Conservation (phyloP, 2,888 invertebrate species). For the Brenthis ino region DNA sequence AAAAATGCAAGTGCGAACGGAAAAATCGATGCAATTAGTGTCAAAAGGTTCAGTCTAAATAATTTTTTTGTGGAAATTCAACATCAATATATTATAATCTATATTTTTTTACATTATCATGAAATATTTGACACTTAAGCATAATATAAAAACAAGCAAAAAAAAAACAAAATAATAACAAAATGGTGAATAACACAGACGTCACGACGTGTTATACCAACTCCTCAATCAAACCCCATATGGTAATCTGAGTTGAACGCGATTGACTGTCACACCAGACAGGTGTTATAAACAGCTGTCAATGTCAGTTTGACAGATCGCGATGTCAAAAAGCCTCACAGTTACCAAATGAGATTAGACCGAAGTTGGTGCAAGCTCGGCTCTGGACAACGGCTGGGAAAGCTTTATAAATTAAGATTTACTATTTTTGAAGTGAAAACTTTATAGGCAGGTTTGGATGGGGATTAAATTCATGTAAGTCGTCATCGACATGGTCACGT, state of each 20-base stretch:
- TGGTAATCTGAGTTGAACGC: conserved; percentile 89
- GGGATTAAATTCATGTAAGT: no score
- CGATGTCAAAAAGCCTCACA: conserved; percentile 87
- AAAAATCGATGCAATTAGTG: conserved; percentile 33
- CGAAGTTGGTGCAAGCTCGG: conserved; percentile 81
- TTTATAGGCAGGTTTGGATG: no score
- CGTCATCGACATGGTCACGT: no score
- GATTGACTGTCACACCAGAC: conserved; percentile 43
- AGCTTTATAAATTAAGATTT: conserved; percentile 20
- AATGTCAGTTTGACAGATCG: conserved; percentile 42
- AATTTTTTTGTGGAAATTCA: no score
- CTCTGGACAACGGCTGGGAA: conserved; percentile 46
- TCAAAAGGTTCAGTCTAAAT: conserved; percentile 27
- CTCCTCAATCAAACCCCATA: conserved; percentile 89
- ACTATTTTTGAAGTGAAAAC: conserved; percentile 1
- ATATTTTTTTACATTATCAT: background rate
- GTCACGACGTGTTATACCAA: conserved; percentile 72
- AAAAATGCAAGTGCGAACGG: conserved; percentile 59
- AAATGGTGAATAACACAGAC: conserved; percentile 66
- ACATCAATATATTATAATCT: no score
- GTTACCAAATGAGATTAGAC: conserved; percentile 99
- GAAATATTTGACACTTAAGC: conserved; percentile 30
- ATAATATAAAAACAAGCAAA: conserved; percentile 41
- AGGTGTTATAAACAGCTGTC: conserved; percentile 45
- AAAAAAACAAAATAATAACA: conserved; percentile 55